These are phyloP conservation scores for Sapayoa aenigma DNA, from an alignment of 2,113 vertebrate species.

Conservation along the genomic window DNA sequence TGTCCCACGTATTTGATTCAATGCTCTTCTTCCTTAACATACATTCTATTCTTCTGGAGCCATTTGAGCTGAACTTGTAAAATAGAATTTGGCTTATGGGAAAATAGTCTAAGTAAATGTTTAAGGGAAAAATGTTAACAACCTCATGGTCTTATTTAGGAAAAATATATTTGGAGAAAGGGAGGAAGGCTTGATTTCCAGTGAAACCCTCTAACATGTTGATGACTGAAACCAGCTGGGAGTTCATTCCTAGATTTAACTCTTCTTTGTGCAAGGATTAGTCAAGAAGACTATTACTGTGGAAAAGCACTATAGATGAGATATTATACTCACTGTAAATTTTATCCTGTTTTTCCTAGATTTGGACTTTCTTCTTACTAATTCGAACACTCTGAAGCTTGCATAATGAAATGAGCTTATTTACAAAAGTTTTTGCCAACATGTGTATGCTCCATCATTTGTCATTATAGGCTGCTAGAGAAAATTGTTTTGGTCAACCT, in stretches of 20 bases:
- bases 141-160: neutral
- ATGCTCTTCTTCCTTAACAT: neutral
- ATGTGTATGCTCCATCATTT: accelerated
- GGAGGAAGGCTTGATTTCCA: neutral
- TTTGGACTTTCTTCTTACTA: neutral
- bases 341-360: neutral
- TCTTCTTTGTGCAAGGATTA: neutral
- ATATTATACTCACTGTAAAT: neutral
- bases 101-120: neutral
- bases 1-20: neutral
- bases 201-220: neutral
- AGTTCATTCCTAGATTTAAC: neutral
- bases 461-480: neutral
- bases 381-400: neutral
- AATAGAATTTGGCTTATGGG: neutral
- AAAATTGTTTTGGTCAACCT: neutral
- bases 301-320: neutral
- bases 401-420: neutral
- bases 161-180: neutral
- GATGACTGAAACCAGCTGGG: neutral
- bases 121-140: neutral
- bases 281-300: neutral
- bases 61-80: neutral
- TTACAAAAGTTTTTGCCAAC: neutral
- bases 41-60: neutral